These are phyloP conservation scores for Pentalonia nigronervosa DNA, from an alignment of 1,140 invertebrate species.

Conservation along the genomic window DNA sequence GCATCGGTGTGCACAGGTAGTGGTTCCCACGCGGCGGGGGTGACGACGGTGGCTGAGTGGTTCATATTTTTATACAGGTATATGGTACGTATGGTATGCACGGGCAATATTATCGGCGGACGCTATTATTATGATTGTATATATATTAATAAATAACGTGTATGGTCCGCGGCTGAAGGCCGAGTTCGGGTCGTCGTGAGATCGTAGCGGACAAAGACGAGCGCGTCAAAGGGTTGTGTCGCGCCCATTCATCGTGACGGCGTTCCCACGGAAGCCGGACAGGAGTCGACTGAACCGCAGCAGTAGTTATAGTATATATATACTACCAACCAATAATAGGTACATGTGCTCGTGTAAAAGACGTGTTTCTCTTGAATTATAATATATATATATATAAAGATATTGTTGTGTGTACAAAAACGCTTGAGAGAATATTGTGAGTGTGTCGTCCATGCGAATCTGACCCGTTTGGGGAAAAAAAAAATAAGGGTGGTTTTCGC, in stretches of 20 bases:
- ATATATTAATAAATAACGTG: neutral
- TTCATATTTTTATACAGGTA: neutral
- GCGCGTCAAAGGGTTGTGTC: slow-evolving; percentile 21
- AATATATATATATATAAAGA: neutral
- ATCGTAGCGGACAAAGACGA: neutral
- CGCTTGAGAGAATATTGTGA: neutral
- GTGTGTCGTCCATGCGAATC: neutral
- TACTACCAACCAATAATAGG: neutral
- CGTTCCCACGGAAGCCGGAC: slow-evolving; percentile 46
- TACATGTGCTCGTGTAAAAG: neutral
- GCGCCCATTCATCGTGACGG: neutral
- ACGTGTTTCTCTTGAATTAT: neutral
- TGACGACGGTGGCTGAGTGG: neutral
- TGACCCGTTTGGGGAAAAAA: neutral
- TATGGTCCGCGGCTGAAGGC: neutral
- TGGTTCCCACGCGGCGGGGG: slow-evolving; percentile 36
- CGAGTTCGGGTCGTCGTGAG: neutral
- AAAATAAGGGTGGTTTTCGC: slow-evolving; percentile 37
- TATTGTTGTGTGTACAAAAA: neutral
- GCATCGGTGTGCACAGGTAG: neutral
- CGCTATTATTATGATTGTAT: neutral
- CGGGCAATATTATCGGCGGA: neutral
- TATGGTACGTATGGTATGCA: neutral
- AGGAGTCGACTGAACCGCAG: neutral
- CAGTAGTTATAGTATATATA: neutral